Evolutionary conservation across 2,888 invertebrate genomes (phyloP).

Genomic region (Choreutis nemorana): DNA sequence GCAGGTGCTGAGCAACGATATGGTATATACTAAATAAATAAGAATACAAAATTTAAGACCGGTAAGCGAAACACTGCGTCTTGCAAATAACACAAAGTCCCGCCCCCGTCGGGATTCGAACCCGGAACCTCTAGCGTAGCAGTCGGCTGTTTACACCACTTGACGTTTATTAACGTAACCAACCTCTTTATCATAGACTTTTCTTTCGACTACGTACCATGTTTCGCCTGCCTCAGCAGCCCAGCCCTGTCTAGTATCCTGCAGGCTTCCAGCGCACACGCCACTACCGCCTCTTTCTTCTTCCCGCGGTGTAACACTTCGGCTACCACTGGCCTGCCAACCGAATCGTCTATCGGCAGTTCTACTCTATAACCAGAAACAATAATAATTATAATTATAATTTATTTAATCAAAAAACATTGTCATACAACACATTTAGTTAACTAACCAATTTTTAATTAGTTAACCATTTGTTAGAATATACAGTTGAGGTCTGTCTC

Average conservation of each 20-base stretch:
- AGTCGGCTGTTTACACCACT: too few species aligned
- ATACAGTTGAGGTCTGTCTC: too few species aligned
- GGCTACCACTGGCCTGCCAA: conserved; percentile 79
- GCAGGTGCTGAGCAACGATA: too few species aligned
- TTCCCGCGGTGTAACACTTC: conserved; percentile 90
- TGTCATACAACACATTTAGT: neutral
- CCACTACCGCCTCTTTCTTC: conserved; percentile 92
- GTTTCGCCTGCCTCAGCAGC: conserved; percentile 83
- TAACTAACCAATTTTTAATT: too few species aligned
- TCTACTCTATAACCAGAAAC: conserved; percentile 65
- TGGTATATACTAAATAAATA: too few species aligned
- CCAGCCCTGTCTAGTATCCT: conserved; percentile 88
- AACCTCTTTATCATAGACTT: conserved; percentile 11
- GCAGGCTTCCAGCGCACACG: conserved; percentile 96
- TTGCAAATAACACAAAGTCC: too few species aligned
- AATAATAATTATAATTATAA: conserved; percentile 4
- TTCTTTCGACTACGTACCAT: conserved; percentile 79
- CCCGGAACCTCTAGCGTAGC: too few species aligned
- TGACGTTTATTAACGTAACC: too few species aligned
- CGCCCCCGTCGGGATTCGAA: too few species aligned
- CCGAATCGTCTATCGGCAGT: conserved; percentile 81
- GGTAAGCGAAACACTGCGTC: too few species aligned
- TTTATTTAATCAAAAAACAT: neutral
- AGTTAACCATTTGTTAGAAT: too few species aligned
- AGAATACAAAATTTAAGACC: too few species aligned